Evolutionary conservation across 2,113 vertebrate species (phyloP).

Genomic region (Cepphus grylle): DNA sequence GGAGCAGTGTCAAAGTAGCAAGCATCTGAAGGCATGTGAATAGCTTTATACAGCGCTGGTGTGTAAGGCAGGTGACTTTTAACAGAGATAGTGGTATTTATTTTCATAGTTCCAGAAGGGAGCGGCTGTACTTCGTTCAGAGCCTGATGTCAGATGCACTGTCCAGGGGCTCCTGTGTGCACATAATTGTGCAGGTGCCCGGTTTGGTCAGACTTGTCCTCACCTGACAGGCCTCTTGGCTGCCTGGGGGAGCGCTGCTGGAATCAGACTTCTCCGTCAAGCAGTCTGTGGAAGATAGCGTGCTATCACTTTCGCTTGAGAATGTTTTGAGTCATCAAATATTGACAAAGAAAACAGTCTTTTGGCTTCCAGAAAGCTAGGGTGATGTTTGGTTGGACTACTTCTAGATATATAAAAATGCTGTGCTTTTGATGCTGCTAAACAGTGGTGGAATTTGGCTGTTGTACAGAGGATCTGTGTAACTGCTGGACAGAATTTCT

Average conservation of each 20-base stretch:
- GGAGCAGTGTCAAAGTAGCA: not conserved
- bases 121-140: fast-evolving
- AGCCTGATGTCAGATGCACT: not conserved
- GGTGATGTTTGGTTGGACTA: fast-evolving
- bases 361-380: not conserved
- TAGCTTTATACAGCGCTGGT: not conserved
- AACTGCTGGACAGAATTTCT: not conserved
- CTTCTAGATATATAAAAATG: not conserved
- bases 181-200: not conserved
- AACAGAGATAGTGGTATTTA: not conserved
- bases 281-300: not conserved
- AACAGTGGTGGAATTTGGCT: not conserved
- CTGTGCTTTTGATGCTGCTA: not conserved
- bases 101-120: not conserved
- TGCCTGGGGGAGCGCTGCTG: fast-evolving
- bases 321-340: not conserved
- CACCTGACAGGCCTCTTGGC: not conserved
- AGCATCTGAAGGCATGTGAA: not conserved
- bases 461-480: not conserved
- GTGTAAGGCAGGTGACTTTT: not conserved
- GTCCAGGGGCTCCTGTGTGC: not conserved
- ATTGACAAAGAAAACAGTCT: not conserved
- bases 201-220: not conserved
- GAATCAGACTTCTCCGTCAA: not conserved
- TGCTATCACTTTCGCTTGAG: not conserved